These are phyloP conservation scores for Vanessa tameamea DNA, from an alignment of 1,140 invertebrate genomes.

Conservation along the genomic window DNA sequence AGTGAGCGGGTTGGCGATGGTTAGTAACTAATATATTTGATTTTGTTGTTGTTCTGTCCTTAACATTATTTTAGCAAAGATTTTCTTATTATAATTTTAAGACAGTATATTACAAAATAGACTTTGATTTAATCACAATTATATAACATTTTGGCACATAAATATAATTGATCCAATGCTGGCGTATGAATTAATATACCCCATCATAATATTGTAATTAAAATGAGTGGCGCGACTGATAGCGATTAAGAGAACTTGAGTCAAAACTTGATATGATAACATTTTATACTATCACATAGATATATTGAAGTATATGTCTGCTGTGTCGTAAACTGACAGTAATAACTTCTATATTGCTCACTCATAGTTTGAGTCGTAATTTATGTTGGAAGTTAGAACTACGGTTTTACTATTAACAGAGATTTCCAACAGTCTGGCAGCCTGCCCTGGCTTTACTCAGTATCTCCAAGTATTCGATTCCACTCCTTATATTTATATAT, in stretches of 20 bases:
- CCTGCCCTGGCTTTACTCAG: neutral
- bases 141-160: no score
- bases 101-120: no score
- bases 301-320: neutral
- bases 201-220: neutral
- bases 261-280: neutral
- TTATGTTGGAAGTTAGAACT: slow-evolving; percentile 4
- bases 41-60: no score
- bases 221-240: neutral
- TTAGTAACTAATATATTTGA: no score
- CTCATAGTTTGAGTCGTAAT: neutral
- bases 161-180: no score
- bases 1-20: no score
- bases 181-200: no score
- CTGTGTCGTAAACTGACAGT: slow-evolving; percentile 1
- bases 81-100: no score
- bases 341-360: slow-evolving; percentile 9
- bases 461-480: no score
- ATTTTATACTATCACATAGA: neutral
- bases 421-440: neutral
- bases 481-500: no score
- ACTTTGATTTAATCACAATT: no score
- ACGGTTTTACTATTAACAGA: neutral
- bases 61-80: no score
- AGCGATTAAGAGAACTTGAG: neutral